Conservation (phyloP, 2,888 invertebrate species). For the Nemapogon koenigi region DNA sequence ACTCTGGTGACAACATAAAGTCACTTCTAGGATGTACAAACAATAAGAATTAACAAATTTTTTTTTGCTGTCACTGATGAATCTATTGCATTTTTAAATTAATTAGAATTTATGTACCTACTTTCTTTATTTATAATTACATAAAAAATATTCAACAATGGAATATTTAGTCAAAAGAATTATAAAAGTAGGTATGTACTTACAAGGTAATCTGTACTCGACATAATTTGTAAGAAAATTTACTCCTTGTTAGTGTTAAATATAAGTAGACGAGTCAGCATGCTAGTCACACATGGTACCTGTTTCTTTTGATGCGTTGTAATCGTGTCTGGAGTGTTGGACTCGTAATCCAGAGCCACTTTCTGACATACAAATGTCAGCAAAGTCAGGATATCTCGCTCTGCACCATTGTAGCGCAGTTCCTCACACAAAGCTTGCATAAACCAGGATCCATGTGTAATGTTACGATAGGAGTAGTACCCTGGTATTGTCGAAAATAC, state of each 20-base stretch:
- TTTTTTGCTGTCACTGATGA: too few species aligned
- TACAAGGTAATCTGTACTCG: too few species aligned
- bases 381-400: constrained; percentile 82
- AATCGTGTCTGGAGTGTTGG: constrained; percentile 78
- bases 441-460: constrained; percentile 95
- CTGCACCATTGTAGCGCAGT: constrained; percentile 73
- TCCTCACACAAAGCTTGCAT: constrained; percentile 90
- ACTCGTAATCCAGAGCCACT: constrained; percentile 91
- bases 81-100: too few species aligned
- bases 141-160: too few species aligned
- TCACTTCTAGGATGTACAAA: too few species aligned
- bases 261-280: constrained; percentile 83
- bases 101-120: too few species aligned
- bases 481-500: constrained; percentile 95
- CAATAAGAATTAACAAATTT: too few species aligned
- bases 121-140: too few species aligned
- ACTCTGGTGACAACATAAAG: too few species aligned
- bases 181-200: too few species aligned
- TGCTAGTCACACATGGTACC: constrained; percentile 90
- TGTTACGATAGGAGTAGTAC: constrained; percentile 94
- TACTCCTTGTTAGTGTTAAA: constrained; percentile 63
- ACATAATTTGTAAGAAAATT: too few species aligned
- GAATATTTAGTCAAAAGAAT: too few species aligned
- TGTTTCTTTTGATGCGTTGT: constrained; percentile 91
- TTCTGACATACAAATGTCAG: constrained; percentile 85